These are phyloP conservation scores for Saturnia japonica DNA, from an alignment of 2,888 invertebrate species.

Conservation along the genomic window DNA sequence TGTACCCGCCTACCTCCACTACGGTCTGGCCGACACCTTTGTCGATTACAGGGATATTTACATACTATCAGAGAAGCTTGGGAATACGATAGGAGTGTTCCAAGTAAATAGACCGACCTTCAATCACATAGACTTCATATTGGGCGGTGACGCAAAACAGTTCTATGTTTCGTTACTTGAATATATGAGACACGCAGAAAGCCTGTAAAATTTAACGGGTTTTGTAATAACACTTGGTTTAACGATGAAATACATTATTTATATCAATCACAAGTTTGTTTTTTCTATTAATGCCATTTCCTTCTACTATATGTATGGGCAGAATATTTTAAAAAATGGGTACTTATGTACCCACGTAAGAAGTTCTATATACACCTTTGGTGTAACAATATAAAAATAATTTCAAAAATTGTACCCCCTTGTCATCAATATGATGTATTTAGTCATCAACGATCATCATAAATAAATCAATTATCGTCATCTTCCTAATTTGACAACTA, in stretches of 20 bases:
- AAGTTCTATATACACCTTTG: no score
- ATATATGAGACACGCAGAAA: conserved; percentile 44
- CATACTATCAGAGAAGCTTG: conserved; percentile 35
- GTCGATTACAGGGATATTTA: conserved; percentile 44
- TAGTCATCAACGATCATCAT: no score
- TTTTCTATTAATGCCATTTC: not conserved
- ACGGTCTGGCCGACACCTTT: conserved; percentile 40
- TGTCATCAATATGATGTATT: no score
- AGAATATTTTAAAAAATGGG: no score
- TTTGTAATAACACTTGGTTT: not conserved
- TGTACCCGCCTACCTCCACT: conserved; percentile 47
- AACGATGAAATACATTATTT: conserved; percentile 1
- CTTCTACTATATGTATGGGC: not conserved
- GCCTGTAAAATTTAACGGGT: not conserved
- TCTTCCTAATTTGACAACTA: no score
- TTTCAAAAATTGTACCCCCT: no score
- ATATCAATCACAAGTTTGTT: not conserved
- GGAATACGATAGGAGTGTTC: conserved; percentile 36
- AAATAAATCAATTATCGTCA: no score
- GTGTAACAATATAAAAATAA: no score
- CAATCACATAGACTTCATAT: conserved; percentile 54
- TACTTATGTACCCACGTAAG: no score
- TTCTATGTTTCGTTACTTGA: conserved; percentile 42
- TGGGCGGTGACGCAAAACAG: conserved; percentile 43
- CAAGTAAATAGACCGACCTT: conserved; percentile 39